Evolutionary conservation across 2,888 invertebrate species (phyloP), one percentile per base, ranked within the genome.

Genomic region (Ormyrus thymus): DNA sequence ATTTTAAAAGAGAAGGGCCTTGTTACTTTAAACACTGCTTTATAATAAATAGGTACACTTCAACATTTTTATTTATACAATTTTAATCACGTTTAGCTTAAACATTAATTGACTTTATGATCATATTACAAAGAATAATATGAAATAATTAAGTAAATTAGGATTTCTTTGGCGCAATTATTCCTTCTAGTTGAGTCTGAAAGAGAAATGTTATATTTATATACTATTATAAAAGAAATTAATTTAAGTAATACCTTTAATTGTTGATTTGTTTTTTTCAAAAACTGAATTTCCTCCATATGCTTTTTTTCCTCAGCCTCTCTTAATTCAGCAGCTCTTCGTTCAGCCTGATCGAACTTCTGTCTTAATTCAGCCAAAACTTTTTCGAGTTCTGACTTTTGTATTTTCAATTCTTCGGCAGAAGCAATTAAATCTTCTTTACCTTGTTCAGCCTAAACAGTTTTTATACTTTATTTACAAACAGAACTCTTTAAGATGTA

Each of bases 231-330:
- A n/a, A 50, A 69, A 51, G 46, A 29, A 64, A 48, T 56, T n/a
- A 43, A 55, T 51, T 46, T 45, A 15, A 59, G 6, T 50, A 48
- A 50, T 87, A 95, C 96, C 93, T 98, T 98, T 9, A 98, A 92
- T 88, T 98, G 98, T 83, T 96, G 95, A 89, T 98, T 98, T 0
- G 98, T 97, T 90, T 97, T 96, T 91, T 97, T 98, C 79, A 98
- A 92, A 87, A 97, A 97, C 69, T 96, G 93, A 72, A 98, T 94
- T 90, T 98, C 98, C 88, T 98, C 98, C 56, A 94, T 94, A 87
- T 97, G 97, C 86, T 97, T 96, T 89, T 97, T 97, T 89, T 97
- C 97, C 87, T 98, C 97, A 0, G 97, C 96, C 68, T 95, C 94
- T 13, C 96, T 92, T 81, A 97, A 92, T 87, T 98, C 98, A 0